phyloP scores from a whole-genome alignment of 2,888 invertebrate species.

The Crepidodera aurea region DNA sequence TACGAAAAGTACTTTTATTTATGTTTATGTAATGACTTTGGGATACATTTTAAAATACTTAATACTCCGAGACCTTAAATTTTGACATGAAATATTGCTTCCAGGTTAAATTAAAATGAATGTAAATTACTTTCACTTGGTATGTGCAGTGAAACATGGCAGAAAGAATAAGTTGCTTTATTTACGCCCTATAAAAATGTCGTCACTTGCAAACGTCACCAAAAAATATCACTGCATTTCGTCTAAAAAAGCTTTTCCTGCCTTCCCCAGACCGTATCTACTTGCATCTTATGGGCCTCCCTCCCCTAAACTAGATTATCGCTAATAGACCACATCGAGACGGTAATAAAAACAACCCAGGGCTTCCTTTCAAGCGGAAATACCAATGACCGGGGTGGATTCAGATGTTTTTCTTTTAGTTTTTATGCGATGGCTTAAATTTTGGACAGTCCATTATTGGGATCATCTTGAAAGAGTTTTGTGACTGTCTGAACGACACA shows the following conservation, averaged over 20 bases:
- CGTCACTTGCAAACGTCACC: not conserved
- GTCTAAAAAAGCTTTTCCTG: not conserved
- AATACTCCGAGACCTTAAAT: too few species aligned
- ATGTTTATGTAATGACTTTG: too few species aligned
- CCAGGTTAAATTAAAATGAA: too few species aligned
- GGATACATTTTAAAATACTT: too few species aligned
- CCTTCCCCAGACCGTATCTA: conserved; percentile 13
- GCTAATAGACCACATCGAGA: conserved; percentile 38
- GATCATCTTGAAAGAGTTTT: not conserved
- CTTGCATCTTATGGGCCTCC: conserved; percentile 9
- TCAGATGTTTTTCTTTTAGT: conserved; percentile 10
- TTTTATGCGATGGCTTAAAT: conserved; percentile 13
- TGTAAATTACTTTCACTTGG: too few species aligned
- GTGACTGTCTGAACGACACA: too few species aligned
- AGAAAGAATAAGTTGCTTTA: too few species aligned
- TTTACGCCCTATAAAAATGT: not conserved
- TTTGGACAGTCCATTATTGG: conserved; percentile 1
- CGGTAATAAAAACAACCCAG: conserved; percentile 39
- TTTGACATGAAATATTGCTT: too few species aligned
- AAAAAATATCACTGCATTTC: conserved; percentile 8
- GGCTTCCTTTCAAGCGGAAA: conserved; percentile 29
- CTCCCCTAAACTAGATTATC: conserved; percentile 35
- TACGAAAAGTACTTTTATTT: too few species aligned
- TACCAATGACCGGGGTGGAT: conserved; percentile 35
- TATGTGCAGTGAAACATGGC: too few species aligned